Evolutionary conservation across 2,797 vertebrate genomes (phyloP), one percentile per base, ranked within the genome.

Genomic region (Spheniscus humboldti): DNA sequence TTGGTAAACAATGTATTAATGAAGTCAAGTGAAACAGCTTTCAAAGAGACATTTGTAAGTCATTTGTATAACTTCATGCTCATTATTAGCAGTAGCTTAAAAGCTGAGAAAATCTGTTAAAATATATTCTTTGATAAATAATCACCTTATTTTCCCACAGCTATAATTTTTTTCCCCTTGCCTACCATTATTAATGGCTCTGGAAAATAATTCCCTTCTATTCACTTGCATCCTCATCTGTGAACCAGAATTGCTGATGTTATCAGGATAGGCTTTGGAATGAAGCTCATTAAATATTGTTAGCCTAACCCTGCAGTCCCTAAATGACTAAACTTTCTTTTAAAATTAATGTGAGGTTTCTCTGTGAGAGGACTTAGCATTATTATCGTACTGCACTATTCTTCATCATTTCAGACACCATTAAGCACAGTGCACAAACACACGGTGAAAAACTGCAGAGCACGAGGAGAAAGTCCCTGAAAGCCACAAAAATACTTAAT

Each of bases 11-110:
- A 68, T 62, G 56, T 75, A 37, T 43, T 53, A 47, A 20, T 68
- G 82, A 96, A 83, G 59, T 83, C 48, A 43, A 52, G 19, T 74
- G 84, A 95, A 95, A 83, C 92, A 93, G n/a, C 60, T 97, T 97
- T 93, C 74, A 90, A 81, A 94, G 45, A 89, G 35, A 76, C 4
- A 3, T 84, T 88, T 89, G 60, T 53, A 83, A 66, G 37, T 90
- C 43, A 68, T 92, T 94, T 62, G 28, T 81, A 37, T 62, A 76
- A 62, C 33, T 66, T 94, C 71, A 31, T 62, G 41, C 13, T 77
- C 20, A n/a, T n/a, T 75, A 48, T 75, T 72, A 86, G 33, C 4
- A 35, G 74, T n/a, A 59, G 31, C 45, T 60, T 62, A 68, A 89
- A 75, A 48, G 33, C 35, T 62, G 72, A 73, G 53, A 94, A 77